These are phyloP conservation scores for Polymixis lichenea DNA, from an alignment of 2,888 invertebrate species.

Conservation along the genomic window DNA sequence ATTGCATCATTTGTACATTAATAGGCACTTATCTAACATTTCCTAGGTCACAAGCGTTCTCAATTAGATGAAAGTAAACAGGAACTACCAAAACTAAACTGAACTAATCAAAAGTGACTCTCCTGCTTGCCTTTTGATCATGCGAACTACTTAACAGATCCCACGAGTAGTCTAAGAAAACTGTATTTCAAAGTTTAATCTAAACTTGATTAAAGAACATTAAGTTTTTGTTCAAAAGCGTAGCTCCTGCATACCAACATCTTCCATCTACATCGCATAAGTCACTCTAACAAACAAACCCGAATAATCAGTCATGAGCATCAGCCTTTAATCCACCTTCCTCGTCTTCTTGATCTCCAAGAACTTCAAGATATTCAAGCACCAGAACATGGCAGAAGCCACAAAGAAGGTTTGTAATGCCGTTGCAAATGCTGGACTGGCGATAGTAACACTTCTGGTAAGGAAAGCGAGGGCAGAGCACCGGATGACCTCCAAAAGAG, in stretches of 20 bases:
- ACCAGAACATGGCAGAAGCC: constrained; percentile 92
- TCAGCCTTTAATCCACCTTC: constrained; percentile 54
- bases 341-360: constrained; percentile 88
- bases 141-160: not conserved
- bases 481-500: constrained; percentile 91
- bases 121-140: not conserved
- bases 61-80: constrained; percentile 15
- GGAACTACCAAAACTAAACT: not conserved
- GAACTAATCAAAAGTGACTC: not conserved
- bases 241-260: constrained; percentile 6
- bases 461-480: constrained; percentile 91
- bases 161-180: not conserved
- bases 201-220: not conserved
- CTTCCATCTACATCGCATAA: constrained; percentile 15
- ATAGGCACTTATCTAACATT: constrained; percentile 40
- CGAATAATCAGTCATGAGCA: constrained; percentile 47
- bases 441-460: constrained; percentile 81
- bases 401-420: constrained; percentile 90
- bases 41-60: constrained; percentile 20
- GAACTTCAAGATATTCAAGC: constrained; percentile 90
- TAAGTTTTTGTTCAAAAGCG: not conserved
- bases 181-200: not conserved
- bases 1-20: constrained; percentile 31
- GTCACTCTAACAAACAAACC: constrained; percentile 24
- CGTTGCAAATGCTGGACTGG: constrained; percentile 82